Base-by-base conservation (phyloP, 2,888 invertebrate genomes). In the Amphimallon solstitiale region DNA sequence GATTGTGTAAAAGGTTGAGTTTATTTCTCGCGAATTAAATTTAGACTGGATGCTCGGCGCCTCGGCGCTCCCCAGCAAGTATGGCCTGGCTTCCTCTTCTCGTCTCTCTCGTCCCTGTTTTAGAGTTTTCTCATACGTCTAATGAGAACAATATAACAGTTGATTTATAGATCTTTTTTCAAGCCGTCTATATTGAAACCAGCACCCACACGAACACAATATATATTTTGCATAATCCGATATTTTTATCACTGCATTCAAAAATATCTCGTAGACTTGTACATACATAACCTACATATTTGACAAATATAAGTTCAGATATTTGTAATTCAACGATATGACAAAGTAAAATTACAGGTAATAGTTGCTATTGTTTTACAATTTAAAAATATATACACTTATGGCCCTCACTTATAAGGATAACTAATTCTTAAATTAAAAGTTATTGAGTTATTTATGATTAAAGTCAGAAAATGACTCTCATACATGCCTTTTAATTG, bases 41-140 rank as follows among this genome's bases (percentile, higher is more conserved):
- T 73, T 72, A 71, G 73, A 70, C 48, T 69, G 65, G 72, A 70
- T 71, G 75, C 65, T 73, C 74, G 76, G 77, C 76, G 78, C 76
- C 78, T 75, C 74, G 76, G 74, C 76, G 77, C 74, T 74, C 72
- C 77, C 76, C 74, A 74, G 79, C 77, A 80, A 79, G 81, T 77
- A 23, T 78, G 77, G 76, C 78, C 79, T 79, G 78, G 80, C 78
- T 78, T 81, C 79, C 77, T 77, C 72, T 68, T 17, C 17, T 63
- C 12, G 35, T 65, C 49, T 54, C 19, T 38, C 19, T 63, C 51
- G n/a, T 48, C 19, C 23, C 12, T 15, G 12, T 12, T 21, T 38
- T 40, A 21, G 15, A 45, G 19, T 34, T 21, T 29, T n/a, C 48
- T 48, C 23, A 14, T 21, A 40, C 49, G 23, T 49, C 21, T 48